Conservation (phyloP, 2,888 invertebrate species). For the Leptinotarsa juncta region DNA sequence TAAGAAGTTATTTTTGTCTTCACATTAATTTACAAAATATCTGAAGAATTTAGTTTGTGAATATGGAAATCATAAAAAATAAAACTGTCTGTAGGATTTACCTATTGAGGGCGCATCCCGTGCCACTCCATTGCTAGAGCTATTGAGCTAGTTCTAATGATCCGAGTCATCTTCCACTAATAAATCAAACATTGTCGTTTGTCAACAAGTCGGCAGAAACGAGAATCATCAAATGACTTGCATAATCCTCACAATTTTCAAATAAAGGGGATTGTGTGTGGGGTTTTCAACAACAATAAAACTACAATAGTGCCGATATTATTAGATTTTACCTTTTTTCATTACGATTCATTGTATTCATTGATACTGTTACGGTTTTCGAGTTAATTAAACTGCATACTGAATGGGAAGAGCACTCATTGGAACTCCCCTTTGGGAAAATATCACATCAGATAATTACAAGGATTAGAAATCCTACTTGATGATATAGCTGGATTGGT, state of each 20-base stretch:
- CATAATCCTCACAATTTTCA: slow-evolving; percentile 23
- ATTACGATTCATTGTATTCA: slow-evolving; percentile 27
- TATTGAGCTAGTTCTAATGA: slow-evolving; percentile 8
- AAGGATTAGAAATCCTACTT: background rate
- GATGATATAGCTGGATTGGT: too few relatives aligned
- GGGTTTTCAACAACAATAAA: slow-evolving; percentile 31
- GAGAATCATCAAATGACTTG: slow-evolving; percentile 35
- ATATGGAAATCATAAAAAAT: too few relatives aligned
- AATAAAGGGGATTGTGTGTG: slow-evolving; percentile 24
- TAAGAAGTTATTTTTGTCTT: too few relatives aligned
- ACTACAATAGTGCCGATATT: slow-evolving; percentile 24
- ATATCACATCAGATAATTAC: background rate
- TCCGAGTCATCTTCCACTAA: slow-evolving; percentile 1
- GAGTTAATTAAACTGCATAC: slow-evolving; percentile 34
- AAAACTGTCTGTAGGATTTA: background rate
- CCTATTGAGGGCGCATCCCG: background rate
- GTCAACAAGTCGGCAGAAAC: slow-evolving; percentile 34
- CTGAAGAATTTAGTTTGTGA: too few relatives aligned
- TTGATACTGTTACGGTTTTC: slow-evolving; percentile 31
- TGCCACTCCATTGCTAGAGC: background rate
- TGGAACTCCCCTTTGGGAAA: slow-evolving; percentile 19
- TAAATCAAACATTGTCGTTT: slow-evolving; percentile 25
- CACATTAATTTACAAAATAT: too few relatives aligned
- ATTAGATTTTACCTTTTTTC: slow-evolving; percentile 30
- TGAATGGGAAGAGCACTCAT: slow-evolving; percentile 19